Evolutionary conservation across 2,888 invertebrate genomes (phyloP).

Genomic region (Marasmarcha lunaedactyla): DNA sequence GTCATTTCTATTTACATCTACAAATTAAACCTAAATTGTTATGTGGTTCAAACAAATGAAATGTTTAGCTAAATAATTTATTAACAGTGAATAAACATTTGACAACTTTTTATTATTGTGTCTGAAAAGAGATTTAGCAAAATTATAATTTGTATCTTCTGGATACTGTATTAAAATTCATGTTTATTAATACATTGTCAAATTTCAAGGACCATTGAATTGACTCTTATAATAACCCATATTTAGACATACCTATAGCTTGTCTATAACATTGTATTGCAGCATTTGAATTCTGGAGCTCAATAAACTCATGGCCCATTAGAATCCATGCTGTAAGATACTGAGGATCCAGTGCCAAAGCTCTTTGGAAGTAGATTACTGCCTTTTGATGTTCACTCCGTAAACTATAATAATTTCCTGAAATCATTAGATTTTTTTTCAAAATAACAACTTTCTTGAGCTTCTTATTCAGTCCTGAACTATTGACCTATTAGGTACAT

Average conservation of each 20-base stretch:
- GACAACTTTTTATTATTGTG: no score
- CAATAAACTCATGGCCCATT: constrained; percentile 99
- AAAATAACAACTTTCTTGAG: constrained; percentile 3
- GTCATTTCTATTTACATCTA: constrained; percentile 93
- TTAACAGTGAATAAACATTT: no score
- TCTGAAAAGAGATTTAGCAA: no score
- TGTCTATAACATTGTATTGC: constrained; percentile 98
- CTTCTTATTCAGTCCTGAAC: no score
- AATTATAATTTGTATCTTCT: no score
- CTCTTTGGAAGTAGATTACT: constrained; percentile 96
- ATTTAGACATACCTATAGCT: constrained; percentile 86
- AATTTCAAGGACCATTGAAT: no score
- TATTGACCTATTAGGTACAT: no score
- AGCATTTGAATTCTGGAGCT: constrained; percentile 97
- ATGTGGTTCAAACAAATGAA: background rate
- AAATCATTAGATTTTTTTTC: no score
- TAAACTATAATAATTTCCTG: constrained; percentile 97
- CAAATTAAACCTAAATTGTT: background rate
- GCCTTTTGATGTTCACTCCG: constrained; percentile 97
- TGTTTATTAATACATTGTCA: no score
- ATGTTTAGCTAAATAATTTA: no score
- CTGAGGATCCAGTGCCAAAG: constrained; percentile 92
- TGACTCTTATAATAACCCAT: no score
- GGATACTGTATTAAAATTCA: no score
- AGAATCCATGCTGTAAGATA: constrained; percentile 97